These are phyloP conservation scores for Paramisgurnus dabryanus DNA, from an alignment of 2,113 vertebrate genomes.

Conservation along the genomic window DNA sequence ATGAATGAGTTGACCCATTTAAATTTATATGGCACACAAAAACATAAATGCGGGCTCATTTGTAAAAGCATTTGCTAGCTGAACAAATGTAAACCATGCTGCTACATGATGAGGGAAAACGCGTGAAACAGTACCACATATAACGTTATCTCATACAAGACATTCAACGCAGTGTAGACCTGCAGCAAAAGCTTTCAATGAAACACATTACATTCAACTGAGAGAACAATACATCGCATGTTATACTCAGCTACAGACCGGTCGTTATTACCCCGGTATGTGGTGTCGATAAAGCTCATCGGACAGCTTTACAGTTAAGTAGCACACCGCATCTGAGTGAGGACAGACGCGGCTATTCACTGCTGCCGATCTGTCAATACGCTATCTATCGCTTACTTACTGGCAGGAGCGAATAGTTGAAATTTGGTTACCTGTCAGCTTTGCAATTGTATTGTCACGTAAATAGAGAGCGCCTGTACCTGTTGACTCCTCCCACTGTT, in stretches of 20 bases:
- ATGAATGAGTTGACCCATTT: slow-evolving; percentile 12
- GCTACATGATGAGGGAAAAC: no score
- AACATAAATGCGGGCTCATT: background rate
- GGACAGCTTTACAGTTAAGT: slow-evolving; percentile 19
- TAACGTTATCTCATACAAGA: no score
- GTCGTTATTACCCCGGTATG: slow-evolving; percentile 21
- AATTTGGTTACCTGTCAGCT: slow-evolving; percentile 39
- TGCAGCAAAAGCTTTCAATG: background rate
- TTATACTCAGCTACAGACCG: slow-evolving; percentile 10
- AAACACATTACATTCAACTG: slow-evolving; percentile 12
- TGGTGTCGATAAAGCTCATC: slow-evolving; percentile 23
- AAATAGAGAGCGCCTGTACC: slow-evolving; percentile 58
- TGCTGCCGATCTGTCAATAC: slow-evolving; percentile 22
- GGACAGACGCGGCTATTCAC: slow-evolving; percentile 30
- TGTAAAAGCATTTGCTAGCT: no score
- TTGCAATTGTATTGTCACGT: slow-evolving; percentile 10
- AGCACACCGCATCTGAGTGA: slow-evolving; percentile 20
- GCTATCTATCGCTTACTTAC: background rate
- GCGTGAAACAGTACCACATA: no score
- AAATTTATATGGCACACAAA: background rate
- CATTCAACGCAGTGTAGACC: background rate
- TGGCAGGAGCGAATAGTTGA: background rate
- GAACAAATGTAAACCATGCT: no score
- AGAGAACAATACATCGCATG: slow-evolving; percentile 26
- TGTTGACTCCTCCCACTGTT: slow-evolving; percentile 80